These are phyloP conservation scores for Apamea anceps DNA, from an alignment of 2,888 invertebrate genomes.

Conservation along the genomic window DNA sequence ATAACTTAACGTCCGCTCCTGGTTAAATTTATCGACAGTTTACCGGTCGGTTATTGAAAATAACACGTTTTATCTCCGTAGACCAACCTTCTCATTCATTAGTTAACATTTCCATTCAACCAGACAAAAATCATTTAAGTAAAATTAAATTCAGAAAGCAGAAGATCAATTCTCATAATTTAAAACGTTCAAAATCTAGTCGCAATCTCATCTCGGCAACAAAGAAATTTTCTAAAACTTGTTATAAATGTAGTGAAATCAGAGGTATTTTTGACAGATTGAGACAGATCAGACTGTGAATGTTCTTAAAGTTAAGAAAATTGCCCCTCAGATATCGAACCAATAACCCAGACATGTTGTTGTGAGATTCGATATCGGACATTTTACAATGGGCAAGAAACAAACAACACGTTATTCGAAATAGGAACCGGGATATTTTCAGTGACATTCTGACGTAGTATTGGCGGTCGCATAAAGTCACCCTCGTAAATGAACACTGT, in stretches of 20 bases:
- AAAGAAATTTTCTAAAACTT: background rate
- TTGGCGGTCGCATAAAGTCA: constrained; percentile 56
- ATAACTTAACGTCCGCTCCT: background rate
- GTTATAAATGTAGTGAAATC: background rate
- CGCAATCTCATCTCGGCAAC: background rate
- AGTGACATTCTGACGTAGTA: constrained; percentile 31
- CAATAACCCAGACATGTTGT: too few relatives aligned
- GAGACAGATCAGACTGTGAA: background rate
- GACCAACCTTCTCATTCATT: background rate
- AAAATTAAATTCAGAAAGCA: background rate
- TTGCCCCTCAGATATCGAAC: background rate
- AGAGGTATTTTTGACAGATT: background rate
- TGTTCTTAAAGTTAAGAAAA: background rate
- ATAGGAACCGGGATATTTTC: constrained; percentile 16
- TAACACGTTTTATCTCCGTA: background rate
- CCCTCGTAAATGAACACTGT: constrained; percentile 50
- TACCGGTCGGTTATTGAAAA: background rate
- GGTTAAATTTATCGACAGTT: background rate
- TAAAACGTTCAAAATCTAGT: background rate
- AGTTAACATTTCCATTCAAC: background rate
- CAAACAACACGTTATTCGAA: background rate
- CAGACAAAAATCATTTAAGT: background rate
- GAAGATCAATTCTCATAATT: background rate
- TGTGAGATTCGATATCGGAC: background rate
- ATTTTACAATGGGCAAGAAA: constrained; percentile 1